phyloP scores from a whole-genome alignment of 2,888 invertebrate species.

The Harpalus rubripes region DNA sequence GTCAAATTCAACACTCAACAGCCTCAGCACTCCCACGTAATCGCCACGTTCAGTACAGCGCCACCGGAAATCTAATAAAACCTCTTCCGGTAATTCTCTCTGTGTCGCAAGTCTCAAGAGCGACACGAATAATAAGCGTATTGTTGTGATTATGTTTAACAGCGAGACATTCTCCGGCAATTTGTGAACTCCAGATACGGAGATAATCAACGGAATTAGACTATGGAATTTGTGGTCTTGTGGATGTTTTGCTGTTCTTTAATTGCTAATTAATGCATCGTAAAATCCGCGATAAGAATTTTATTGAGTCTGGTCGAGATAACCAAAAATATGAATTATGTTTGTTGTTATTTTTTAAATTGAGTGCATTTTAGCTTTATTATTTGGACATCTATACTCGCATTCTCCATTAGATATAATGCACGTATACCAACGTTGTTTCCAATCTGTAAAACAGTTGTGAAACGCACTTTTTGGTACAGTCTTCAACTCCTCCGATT shows the following conservation, averaged over 20 bases:
- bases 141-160: conserved; percentile 53
- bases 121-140: conserved; percentile 31
- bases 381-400: too few species aligned
- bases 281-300: neutral
- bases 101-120: neutral
- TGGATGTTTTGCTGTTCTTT: neutral
- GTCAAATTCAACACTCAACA: too few species aligned
- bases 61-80: conserved; percentile 54
- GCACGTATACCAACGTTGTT: too few species aligned
- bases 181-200: neutral
- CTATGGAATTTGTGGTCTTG: neutral
- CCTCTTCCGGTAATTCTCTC: conserved; percentile 44
- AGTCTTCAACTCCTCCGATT: too few species aligned
- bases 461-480: too few species aligned
- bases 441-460: too few species aligned
- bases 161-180: neutral
- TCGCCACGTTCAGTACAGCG: conserved; percentile 13
- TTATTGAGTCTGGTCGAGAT: neutral
- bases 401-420: too few species aligned
- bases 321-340: too few species aligned
- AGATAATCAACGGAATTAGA: conserved; percentile 17
- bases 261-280: neutral
- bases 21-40: neutral
- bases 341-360: too few species aligned
- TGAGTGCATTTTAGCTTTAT: too few species aligned